These are phyloP conservation scores for Corythaeola cristata DNA, from an alignment of 2,113 vertebrate genomes.

Conservation along the genomic window DNA sequence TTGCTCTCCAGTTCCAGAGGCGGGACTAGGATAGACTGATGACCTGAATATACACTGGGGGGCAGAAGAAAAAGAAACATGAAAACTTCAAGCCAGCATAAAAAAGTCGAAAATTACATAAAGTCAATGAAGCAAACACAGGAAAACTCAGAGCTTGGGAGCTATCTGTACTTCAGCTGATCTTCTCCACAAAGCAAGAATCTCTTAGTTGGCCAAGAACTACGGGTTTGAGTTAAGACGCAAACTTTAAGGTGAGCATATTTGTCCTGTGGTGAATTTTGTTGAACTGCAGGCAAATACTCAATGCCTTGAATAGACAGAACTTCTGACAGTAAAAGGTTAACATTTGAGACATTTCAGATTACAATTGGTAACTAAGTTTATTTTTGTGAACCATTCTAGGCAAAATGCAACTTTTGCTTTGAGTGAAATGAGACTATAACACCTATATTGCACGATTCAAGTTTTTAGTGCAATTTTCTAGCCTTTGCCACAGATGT, in stretches of 20 bases:
- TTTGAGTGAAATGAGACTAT: not conserved
- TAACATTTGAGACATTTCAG: not conserved
- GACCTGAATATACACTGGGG: constrained; percentile 84
- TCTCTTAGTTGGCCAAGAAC: not conserved
- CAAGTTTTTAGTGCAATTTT: not conserved
- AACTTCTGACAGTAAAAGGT: not conserved
- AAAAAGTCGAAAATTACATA: not conserved
- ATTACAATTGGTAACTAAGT: not conserved
- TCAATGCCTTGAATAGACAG: not conserved
- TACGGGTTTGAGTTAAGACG: not conserved
- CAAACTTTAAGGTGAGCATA: not conserved
- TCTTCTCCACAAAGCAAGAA: not conserved
- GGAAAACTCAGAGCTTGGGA: not conserved
- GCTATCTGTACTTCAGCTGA: not conserved
- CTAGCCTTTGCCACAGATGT: not conserved
- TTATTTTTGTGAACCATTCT: not conserved
- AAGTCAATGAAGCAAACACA: not conserved
- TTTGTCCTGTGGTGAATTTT: not conserved
- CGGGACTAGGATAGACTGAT: constrained; percentile 94
- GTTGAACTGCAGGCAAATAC: not conserved
- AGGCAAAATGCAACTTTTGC: not conserved
- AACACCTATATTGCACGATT: not conserved
- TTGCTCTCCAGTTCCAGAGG: constrained; percentile 95
- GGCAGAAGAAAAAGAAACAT: not conserved
- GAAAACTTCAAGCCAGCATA: not conserved